These are phyloP conservation scores for Porphyrio hochstetteri DNA, from an alignment of 2,113 vertebrate species.

Conservation along the genomic window DNA sequence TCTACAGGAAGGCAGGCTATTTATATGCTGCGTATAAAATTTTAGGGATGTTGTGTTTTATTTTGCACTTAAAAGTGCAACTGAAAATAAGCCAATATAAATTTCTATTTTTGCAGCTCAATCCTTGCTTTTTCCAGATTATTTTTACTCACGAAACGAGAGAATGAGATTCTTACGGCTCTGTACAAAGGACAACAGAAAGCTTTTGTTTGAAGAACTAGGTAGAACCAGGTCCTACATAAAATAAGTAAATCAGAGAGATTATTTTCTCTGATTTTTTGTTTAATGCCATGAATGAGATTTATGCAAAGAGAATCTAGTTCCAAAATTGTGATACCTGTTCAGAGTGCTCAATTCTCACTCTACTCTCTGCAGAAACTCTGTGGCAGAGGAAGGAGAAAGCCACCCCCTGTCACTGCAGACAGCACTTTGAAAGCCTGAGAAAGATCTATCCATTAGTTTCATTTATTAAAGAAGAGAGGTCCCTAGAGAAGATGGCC, in stretches of 20 bases:
- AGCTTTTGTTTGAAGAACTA: background rate
- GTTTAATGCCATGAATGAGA: background rate
- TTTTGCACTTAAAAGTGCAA: background rate
- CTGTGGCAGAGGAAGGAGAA: background rate
- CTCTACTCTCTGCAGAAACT: background rate
- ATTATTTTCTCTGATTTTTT: background rate
- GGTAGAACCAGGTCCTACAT: background rate
- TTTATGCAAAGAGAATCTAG: background rate
- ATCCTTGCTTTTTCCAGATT: background rate
- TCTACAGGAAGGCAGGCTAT: background rate
- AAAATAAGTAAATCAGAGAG: background rate
- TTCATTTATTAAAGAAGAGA: background rate
- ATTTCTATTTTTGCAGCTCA: background rate
- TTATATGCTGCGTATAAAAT: background rate
- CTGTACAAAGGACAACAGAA: background rate
- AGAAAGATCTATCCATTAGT: background rate
- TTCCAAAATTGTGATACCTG: background rate
- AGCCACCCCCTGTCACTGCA: background rate
- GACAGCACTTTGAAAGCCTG: background rate
- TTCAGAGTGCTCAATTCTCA: background rate
- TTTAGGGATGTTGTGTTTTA: background rate
- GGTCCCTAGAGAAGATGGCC: background rate
- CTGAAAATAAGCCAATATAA: background rate
- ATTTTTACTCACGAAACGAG: background rate
- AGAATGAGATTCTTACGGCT: background rate